Evolutionary conservation across 2,797 vertebrate species (phyloP).

Genomic region (Amblyopsis hoosieri): DNA sequence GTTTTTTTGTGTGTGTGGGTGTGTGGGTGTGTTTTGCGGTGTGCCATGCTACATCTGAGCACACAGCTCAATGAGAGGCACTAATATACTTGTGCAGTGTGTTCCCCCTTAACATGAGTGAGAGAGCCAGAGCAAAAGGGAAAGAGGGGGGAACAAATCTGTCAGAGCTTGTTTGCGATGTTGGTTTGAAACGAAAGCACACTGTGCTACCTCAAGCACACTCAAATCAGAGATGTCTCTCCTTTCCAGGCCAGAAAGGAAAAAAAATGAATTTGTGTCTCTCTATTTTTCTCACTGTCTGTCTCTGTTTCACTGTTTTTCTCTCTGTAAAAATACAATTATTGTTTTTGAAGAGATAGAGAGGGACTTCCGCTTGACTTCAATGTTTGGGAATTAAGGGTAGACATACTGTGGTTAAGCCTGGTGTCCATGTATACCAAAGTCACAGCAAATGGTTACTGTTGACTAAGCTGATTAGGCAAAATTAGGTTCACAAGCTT

Average conservation of each 20-base stretch:
- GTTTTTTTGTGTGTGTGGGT: constrained; percentile 15
- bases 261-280: constrained; percentile 58
- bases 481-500: constrained; percentile 80
- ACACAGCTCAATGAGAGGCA: constrained; percentile 70
- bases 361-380: constrained; percentile 75
- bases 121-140: constrained; percentile 62
- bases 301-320: constrained; percentile 16
- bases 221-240: constrained; percentile 79
- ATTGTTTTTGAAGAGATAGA: constrained; percentile 80
- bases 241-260: constrained; percentile 61
- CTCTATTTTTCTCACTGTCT: constrained; percentile 32
- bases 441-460: constrained; percentile 78
- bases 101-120: constrained; percentile 72
- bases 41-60: constrained; percentile 68
- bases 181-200: constrained; percentile 82
- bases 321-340: constrained; percentile 65
- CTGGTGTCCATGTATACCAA: constrained; percentile 79
- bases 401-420: constrained; percentile 74
- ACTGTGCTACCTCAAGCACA: constrained; percentile 83
- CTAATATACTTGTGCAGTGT: constrained; percentile 75
- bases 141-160: constrained; percentile 73
- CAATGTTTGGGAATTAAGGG: constrained; percentile 79
- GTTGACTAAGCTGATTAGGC: constrained; percentile 84
- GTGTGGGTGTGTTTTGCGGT: constrained; percentile 14
- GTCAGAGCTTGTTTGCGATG: constrained; percentile 83